Evolutionary conservation across 2,113 vertebrate species (phyloP), one percentile per base, ranked within the genome.

Genomic region (Carassius carassius): DNA sequence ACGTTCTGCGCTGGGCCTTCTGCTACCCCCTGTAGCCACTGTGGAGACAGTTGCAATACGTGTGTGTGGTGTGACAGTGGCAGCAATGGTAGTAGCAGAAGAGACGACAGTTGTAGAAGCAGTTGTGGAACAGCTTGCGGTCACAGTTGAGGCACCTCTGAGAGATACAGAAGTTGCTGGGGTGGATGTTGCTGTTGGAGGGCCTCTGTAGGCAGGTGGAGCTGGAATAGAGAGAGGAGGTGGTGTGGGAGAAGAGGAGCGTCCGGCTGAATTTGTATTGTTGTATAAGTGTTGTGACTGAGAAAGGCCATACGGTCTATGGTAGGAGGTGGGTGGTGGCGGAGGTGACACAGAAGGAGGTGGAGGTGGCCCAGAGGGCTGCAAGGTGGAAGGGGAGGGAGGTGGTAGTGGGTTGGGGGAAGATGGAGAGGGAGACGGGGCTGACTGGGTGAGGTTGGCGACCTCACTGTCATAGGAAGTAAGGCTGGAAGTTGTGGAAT

Each of bases 401-500:
- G 91, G 89, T 6, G 91, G 92, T 0, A 47, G 86, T 0, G 92
- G 93, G 79, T 94, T 92, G 41, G 93, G 93, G 0, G 93, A 94
- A 1, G 90, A 91, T 23, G 93, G 88, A 9, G 93, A 94, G 3
- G 94, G 94, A 0, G 94, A 95, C 3, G 86, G 92, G 25, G 91
- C 93, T 0, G 95, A 95, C 89, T 97, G 96, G 65, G 97, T 98
- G 82, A 98, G 90, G 41, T 96, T 97, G 32, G 97, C 97, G 85
- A 97, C 97, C 90, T 98, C 97, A 3, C 97, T 98, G 91, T 98
- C 97, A 3, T 98, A 98, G 14, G 96, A 97, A 0, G 97, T 97
- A 84, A 98, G 94, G 92, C 97, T 97, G 47, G 97, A 97, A 4
- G 96, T 93, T 0, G 97, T 97, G 86, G 97, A 98, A 92, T 97